These are phyloP conservation scores for Coluber constrictor DNA, from an alignment of 2,797 vertebrate species.

Conservation along the genomic window DNA sequence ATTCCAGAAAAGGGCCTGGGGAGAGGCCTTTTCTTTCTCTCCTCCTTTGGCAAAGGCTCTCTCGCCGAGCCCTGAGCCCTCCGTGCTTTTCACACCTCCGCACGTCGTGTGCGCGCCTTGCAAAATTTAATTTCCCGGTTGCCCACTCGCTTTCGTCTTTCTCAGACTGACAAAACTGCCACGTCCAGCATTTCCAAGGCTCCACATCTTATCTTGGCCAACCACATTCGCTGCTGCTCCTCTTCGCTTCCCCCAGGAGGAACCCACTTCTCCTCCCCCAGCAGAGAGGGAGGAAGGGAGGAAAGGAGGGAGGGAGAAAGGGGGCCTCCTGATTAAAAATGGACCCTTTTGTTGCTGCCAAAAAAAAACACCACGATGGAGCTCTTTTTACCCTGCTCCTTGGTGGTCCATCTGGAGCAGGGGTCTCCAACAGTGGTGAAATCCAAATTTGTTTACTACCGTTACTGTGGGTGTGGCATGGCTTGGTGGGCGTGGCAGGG, in stretches of 20 bases:
- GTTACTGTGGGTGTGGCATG: too few species aligned
- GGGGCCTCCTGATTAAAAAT: conserved; percentile 44
- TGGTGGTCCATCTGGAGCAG: background rate
- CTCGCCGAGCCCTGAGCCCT: fast-evolving
- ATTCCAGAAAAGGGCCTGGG: background rate
- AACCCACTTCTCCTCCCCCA: conserved; percentile 28
- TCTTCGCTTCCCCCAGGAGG: conserved; percentile 55
- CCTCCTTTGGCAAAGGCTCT: background rate
- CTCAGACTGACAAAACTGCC: conserved; percentile 44
- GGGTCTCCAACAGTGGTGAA: too few species aligned
- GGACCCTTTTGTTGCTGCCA: conserved; percentile 41
- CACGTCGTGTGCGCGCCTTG: fast-evolving
- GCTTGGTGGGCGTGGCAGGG: too few species aligned
- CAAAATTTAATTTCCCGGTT: background rate
- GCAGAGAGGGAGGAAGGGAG: background rate
- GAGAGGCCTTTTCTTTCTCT: background rate
- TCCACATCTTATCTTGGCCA: conserved; percentile 58
- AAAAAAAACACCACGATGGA: conserved; percentile 14
- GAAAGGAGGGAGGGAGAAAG: background rate
- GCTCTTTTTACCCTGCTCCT: conserved; percentile 19
- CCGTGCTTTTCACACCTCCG: fast-evolving
- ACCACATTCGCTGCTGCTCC: conserved; percentile 42
- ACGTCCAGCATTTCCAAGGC: conserved; percentile 20
- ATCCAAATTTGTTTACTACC: too few species aligned
- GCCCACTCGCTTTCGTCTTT: background rate